A percentile compares a stretch with the other conserved stretches of the same genome.
Evolutionary conservation across 2,797 vertebrate genomes (phyloP).

Genomic region (Neostethus bicornis): DNA sequence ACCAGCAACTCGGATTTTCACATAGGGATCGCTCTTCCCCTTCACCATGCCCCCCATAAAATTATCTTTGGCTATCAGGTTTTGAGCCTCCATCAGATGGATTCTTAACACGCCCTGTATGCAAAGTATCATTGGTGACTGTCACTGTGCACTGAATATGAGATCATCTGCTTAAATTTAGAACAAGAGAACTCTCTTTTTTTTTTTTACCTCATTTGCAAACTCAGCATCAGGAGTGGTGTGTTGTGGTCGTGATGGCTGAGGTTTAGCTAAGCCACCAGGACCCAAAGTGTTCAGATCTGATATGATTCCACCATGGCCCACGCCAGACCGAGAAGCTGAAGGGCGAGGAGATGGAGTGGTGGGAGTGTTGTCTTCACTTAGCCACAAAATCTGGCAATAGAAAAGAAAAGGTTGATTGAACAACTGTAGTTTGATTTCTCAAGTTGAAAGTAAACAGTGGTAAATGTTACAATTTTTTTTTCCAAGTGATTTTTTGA

Average conservation of each 20-base stretch:
- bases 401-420: slow-evolving; percentile 5
- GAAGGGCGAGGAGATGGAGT: slow-evolving; percentile 70
- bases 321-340: slow-evolving; percentile 44
- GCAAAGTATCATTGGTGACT: slow-evolving; percentile 2
- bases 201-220: slow-evolving; percentile 82
- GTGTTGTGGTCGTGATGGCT: slow-evolving; percentile 72
- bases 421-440: slow-evolving; percentile 8
- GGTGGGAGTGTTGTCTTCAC: slow-evolving; percentile 75
- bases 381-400: slow-evolving; percentile 85
- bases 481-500: background rate
- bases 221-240: slow-evolving; percentile 85
- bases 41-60: slow-evolving; percentile 90
- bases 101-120: slow-evolving; percentile 88
- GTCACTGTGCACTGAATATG: background rate
- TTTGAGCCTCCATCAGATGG: slow-evolving; percentile 87
- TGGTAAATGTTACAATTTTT: background rate
- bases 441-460: background rate
- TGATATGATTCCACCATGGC: slow-evolving; percentile 49
- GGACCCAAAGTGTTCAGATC: slow-evolving; percentile 62
- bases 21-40: slow-evolving; percentile 94
- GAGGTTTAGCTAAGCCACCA: slow-evolving; percentile 69
- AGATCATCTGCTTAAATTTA: background rate
- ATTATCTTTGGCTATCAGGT: slow-evolving; percentile 91
- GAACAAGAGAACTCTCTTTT: slow-evolving; percentile 2
- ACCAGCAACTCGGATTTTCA: slow-evolving; percentile 87